A percentile compares a stretch with the other conserved stretches of the same genome.
Conservation (phyloP, 2,113 vertebrate genomes). For the Callopanchax toddi region DNA sequence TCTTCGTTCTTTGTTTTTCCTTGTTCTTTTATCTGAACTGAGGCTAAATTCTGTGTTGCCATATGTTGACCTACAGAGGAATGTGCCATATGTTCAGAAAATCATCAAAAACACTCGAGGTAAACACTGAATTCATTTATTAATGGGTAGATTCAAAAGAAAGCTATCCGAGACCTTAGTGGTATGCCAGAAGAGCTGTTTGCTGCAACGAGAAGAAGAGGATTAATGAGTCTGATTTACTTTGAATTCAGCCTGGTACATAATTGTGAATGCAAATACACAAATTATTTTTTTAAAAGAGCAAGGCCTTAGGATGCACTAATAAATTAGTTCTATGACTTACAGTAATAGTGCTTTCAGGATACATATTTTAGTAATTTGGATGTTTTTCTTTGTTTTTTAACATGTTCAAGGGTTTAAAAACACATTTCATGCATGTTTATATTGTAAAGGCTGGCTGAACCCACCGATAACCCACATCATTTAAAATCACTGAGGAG, state of each 20-base stretch:
- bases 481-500: no score
- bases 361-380: background rate
- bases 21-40: constrained; percentile 49
- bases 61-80: constrained; percentile 69
- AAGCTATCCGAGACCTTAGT: no score
- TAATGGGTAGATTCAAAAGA: constrained; percentile 44
- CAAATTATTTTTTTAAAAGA: constrained; percentile 18
- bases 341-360: background rate
- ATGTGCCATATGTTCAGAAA: constrained; percentile 67
- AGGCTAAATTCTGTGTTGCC: constrained; percentile 51
- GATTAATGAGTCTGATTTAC: constrained; percentile 37
- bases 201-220: background rate
- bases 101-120: constrained; percentile 35
- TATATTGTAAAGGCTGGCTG: background rate
- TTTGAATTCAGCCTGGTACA: constrained; percentile 8
- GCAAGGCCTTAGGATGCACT: constrained; percentile 1
- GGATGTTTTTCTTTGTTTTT: background rate
- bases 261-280: constrained; percentile 34
- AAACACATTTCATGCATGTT: background rate
- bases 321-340: background rate
- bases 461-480: background rate
- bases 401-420: background rate
- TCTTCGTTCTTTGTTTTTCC: constrained; percentile 21
- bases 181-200: no score
- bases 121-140: constrained; percentile 40